These are phyloP conservation scores for Drosophila percnosoma DNA, from an alignment of 2,888 invertebrate genomes.

Conservation along the genomic window DNA sequence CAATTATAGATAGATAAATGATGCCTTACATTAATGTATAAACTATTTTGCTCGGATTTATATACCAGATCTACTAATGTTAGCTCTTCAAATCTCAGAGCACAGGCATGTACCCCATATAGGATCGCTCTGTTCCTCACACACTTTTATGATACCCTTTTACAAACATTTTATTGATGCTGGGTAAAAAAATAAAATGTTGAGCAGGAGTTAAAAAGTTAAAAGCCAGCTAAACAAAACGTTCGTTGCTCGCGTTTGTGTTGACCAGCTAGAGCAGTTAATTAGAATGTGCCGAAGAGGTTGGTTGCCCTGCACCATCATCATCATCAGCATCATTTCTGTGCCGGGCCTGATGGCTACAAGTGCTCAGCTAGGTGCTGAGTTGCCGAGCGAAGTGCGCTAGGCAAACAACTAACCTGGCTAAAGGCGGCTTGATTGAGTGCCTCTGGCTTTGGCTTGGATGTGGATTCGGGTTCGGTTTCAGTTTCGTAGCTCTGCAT, in stretches of 20 bases:
- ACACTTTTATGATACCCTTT: slow-evolving; percentile 2
- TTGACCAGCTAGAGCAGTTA: slow-evolving; percentile 80
- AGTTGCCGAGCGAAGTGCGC: slow-evolving; percentile 61
- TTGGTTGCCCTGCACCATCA: slow-evolving; percentile 23
- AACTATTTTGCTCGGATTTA: not conserved
- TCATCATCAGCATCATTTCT: slow-evolving; percentile 8
- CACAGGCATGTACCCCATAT: not conserved
- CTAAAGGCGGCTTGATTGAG: slow-evolving; percentile 75
- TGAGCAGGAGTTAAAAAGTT: slow-evolving; percentile 65
- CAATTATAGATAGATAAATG: not conserved
- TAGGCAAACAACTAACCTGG: slow-evolving; percentile 68
- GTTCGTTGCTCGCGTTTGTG: slow-evolving; percentile 74
- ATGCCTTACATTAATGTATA: not conserved
- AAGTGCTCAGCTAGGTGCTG: slow-evolving; percentile 21
- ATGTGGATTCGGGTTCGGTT: not conserved
- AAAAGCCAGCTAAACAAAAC: slow-evolving; percentile 78
- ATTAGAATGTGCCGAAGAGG: slow-evolving; percentile 72
- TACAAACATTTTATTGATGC: slow-evolving; percentile 9
- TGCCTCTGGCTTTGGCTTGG: slow-evolving; percentile 42
- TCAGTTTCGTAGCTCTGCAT: slow-evolving; percentile 36
- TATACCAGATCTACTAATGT: not conserved
- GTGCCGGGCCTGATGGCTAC: slow-evolving; percentile 19
- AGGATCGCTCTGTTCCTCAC: not conserved
- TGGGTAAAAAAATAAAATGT: slow-evolving; percentile 21
- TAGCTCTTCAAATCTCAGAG: not conserved